These are phyloP conservation scores for Bugula neritina DNA, from an alignment of 2,888 invertebrate species.

Conservation along the genomic window DNA sequence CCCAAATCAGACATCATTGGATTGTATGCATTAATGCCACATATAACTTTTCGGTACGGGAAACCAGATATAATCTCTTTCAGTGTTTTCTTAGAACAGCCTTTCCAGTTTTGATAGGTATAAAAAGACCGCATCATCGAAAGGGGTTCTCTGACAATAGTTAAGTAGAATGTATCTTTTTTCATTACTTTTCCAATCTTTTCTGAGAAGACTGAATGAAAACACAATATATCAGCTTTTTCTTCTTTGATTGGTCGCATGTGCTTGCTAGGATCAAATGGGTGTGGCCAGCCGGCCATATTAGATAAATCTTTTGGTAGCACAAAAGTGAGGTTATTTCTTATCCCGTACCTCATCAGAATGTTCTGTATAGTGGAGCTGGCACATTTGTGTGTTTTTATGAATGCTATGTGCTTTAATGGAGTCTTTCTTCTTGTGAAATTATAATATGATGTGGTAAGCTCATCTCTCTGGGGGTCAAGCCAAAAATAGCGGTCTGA, in stretches of 20 bases:
- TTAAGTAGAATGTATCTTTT: slow-evolving; percentile 5
- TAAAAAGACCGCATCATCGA: neutral
- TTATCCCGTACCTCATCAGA: neutral
- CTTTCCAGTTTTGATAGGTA: neutral
- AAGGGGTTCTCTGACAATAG: neutral
- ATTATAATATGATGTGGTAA: too few relatives aligned
- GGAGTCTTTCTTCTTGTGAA: too few relatives aligned
- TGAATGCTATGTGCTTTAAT: slow-evolving; percentile 12
- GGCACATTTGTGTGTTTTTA: slow-evolving; percentile 24
- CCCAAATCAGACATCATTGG: slow-evolving; percentile 10
- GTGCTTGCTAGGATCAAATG: neutral
- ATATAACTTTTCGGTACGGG: neutral
- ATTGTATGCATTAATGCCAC: neutral
- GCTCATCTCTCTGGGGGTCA: too few relatives aligned
- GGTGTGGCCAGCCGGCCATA: neutral
- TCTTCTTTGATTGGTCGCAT: neutral
- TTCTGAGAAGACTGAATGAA: neutral
- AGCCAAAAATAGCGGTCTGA: too few relatives aligned
- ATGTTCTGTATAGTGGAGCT: slow-evolving; percentile 14
- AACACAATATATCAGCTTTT: neutral
- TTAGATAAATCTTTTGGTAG: neutral
- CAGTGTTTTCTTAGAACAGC: neutral
- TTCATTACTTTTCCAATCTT: neutral
- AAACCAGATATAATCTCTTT: neutral
- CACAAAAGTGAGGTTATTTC: slow-evolving; percentile 5